These are phyloP conservation scores for Lagopus leucura DNA, from an alignment of 2,113 vertebrate species.

Conservation along the genomic window DNA sequence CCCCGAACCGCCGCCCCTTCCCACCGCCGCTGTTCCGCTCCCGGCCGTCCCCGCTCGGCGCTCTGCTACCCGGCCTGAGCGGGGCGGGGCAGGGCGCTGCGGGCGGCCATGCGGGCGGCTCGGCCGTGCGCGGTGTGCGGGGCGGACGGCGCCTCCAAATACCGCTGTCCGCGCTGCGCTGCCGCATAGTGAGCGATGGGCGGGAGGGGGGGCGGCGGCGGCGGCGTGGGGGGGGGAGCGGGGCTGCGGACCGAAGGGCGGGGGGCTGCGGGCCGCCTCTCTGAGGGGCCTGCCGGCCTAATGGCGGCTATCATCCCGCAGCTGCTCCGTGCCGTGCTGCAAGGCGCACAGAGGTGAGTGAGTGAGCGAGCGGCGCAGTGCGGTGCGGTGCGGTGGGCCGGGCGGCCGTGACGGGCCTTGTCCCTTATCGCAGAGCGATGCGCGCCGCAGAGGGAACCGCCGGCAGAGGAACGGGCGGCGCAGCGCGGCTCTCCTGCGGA, in stretches of 20 bases:
- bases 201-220: too few relatives aligned
- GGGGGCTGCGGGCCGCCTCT: background rate
- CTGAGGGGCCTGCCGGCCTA: too few relatives aligned
- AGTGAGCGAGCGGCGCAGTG: too few relatives aligned
- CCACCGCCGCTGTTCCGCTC: too few relatives aligned
- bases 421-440: too few relatives aligned
- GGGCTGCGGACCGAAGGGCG: background rate
- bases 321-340: background rate
- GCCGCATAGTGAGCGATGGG: background rate
- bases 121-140: background rate
- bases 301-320: background rate
- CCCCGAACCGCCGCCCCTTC: background rate
- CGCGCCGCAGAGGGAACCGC: too few relatives aligned
- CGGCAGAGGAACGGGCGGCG: too few relatives aligned
- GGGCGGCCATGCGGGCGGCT: background rate
- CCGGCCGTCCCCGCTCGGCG: background rate
- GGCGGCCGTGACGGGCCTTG: background rate
- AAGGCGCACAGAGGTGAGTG: too few relatives aligned
- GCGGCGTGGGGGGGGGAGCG: background rate
- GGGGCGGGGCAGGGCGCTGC: background rate
- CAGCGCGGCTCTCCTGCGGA: background rate
- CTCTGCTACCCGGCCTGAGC: background rate
- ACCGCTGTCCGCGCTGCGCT: background rate
- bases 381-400: too few relatives aligned
- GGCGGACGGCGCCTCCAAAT: background rate